Evolutionary conservation across 1,140 invertebrate genomes (phyloP).

Genomic region (Protaetia brevitarsis): DNA sequence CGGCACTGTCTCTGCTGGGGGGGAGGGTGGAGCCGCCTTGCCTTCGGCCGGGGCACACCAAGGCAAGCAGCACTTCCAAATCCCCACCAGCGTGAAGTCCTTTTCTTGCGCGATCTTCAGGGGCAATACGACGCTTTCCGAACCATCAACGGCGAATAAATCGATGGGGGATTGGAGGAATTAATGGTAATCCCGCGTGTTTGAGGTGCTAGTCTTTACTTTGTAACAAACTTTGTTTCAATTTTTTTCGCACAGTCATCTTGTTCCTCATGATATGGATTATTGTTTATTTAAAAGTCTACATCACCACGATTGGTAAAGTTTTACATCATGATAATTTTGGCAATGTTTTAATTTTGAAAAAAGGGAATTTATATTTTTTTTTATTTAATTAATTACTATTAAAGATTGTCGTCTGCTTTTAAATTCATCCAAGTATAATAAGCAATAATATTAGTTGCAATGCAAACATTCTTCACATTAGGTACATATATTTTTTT

Average conservation of each 20-base stretch:
- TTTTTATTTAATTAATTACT: not conserved
- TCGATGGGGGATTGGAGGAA: not conserved
- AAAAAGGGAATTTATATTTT: no score
- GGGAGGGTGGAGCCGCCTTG: slow-evolving; percentile 42
- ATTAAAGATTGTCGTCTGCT: slow-evolving; percentile 7
- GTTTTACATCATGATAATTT: no score
- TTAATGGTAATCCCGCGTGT: no score
- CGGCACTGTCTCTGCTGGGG: slow-evolving; percentile 33
- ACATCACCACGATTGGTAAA: no score
- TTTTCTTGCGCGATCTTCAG: slow-evolving; percentile 19
- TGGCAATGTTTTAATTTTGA: no score
- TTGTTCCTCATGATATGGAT: no score
- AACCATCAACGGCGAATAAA: slow-evolving; percentile 17
- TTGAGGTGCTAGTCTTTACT: no score
- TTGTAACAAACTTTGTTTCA: no score
- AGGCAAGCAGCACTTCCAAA: slow-evolving; percentile 50
- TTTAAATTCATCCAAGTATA: not conserved
- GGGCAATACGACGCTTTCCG: slow-evolving; percentile 13
- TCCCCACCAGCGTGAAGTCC: slow-evolving; percentile 47
- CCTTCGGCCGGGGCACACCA: slow-evolving; percentile 48
- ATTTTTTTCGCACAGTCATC: no score
- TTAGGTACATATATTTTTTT: no score
- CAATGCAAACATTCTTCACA: not conserved
- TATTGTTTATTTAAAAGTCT: no score
- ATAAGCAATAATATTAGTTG: not conserved